These are phyloP conservation scores for Araneus ventricosus DNA, from an alignment of 1,140 invertebrate species.

Conservation along the genomic window DNA sequence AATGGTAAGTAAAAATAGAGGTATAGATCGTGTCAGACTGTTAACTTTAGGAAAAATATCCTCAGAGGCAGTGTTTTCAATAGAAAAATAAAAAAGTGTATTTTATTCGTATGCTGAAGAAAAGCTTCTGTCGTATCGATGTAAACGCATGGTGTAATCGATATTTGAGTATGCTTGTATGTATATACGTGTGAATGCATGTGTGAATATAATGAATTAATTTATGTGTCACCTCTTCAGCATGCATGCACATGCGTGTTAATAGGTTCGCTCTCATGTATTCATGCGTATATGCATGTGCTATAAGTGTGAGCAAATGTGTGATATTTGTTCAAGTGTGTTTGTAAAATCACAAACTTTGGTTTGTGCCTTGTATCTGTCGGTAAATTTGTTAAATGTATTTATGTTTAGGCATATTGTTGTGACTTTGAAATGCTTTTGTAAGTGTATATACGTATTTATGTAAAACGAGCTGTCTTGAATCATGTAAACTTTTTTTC, in stretches of 20 bases:
- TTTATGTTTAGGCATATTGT: not conserved
- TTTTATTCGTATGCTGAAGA: not conserved
- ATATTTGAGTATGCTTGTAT: conserved; percentile 40
- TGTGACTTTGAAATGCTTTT: not conserved
- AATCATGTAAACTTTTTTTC: no score
- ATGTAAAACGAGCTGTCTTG: no score
- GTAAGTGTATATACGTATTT: not conserved
- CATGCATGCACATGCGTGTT: conserved; percentile 39
- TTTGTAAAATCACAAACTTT: not conserved
- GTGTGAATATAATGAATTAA: not conserved
- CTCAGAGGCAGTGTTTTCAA: not conserved
- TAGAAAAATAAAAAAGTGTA: not conserved
- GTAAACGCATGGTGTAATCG: conserved; percentile 38
- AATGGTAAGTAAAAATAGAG: conserved; percentile 55
- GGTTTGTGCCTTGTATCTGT: not conserved
- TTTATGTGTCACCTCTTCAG: conserved; percentile 2
- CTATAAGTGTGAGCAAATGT: not conserved
- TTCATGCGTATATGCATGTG: conserved; percentile 41
- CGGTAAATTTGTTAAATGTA: not conserved
- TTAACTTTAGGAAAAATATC: not conserved
- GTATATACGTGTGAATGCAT: conserved; percentile 49
- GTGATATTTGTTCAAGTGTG: not conserved
- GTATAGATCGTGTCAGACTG: conserved; percentile 11
- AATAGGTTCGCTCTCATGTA: not conserved
- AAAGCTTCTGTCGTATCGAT: conserved; percentile 30